Evolutionary conservation across 2,888 invertebrate species (phyloP).

Genomic region (Seira ritae): DNA sequence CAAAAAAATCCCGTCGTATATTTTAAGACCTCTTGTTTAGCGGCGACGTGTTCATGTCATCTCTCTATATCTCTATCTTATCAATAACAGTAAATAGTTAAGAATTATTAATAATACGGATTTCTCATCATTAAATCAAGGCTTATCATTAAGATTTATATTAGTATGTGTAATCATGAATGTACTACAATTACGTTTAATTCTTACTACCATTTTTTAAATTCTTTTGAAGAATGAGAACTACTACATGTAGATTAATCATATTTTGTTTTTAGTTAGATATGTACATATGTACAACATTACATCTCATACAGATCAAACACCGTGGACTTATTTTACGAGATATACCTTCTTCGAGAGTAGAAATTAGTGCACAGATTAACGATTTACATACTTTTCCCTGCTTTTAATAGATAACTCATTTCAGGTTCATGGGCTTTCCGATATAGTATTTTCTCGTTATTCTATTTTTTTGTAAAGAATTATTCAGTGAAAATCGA

Average conservation of each 20-base stretch:
- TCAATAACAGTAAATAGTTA: too few species aligned
- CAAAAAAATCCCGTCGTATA: too few species aligned
- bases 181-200: conserved; percentile 32
- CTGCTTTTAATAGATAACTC: conserved; percentile 41
- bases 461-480: too few species aligned
- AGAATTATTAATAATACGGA: conserved; percentile 46
- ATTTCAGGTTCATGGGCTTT: conserved; percentile 63
- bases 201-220: conserved; percentile 38
- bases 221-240: too few species aligned
- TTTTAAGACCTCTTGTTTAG: too few species aligned
- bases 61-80: too few species aligned
- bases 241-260: conserved; percentile 31
- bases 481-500: conserved; percentile 45
- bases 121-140: neutral
- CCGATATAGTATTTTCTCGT: too few species aligned
- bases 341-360: too few species aligned
- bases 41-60: too few species aligned
- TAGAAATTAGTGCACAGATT: conserved; percentile 56
- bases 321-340: conserved; percentile 60
- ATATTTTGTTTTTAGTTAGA: conserved; percentile 44
- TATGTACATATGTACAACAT: conserved; percentile 63
- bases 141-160: conserved; percentile 8
- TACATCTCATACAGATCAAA: conserved; percentile 63
- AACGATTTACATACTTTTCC: conserved; percentile 34
- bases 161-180: neutral